Conservation (phyloP, 2,888 invertebrate species). For the Patella caerulea region DNA sequence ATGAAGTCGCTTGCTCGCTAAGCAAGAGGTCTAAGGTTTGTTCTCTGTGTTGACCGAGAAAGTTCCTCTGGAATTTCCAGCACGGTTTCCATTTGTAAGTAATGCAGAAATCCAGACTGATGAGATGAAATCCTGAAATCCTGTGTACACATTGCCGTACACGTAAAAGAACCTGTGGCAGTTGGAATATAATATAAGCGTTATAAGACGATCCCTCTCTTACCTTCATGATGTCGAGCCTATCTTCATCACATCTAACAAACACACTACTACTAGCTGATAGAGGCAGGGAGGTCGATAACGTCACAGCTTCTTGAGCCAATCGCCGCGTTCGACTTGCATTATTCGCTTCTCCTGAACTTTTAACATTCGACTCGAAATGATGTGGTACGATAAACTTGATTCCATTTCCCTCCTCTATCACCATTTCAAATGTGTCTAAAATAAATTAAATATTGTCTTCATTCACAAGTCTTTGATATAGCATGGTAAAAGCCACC, state of each 20-base stretch:
- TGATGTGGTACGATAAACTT: conserved; percentile 86
- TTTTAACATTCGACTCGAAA: conserved; percentile 81
- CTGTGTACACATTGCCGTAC: too few species aligned
- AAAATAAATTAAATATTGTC: conserved; percentile 39
- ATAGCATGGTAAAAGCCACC: too few species aligned
- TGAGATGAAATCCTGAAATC: too few species aligned
- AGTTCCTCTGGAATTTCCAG: too few species aligned
- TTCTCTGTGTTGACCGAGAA: too few species aligned
- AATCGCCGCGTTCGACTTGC: conserved; percentile 89
- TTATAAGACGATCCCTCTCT: not conserved
- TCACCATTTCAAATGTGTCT: conserved; percentile 94
- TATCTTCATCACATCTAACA: conserved; percentile 93
- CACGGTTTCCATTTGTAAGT: too few species aligned
- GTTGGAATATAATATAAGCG: too few species aligned
- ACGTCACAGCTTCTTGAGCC: conserved; percentile 94
- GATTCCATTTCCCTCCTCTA: conserved; percentile 81
- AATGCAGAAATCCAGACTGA: too few species aligned
- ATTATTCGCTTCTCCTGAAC: conserved; percentile 88
- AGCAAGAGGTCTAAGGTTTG: too few species aligned
- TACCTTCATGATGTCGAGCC: conserved; percentile 95
- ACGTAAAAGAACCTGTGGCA: too few species aligned
- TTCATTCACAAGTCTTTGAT: too few species aligned
- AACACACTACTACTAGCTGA: conserved; percentile 95
- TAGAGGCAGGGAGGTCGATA: conserved; percentile 91
- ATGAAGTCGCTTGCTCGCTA: too few species aligned